A percentile compares a stretch with the other conserved stretches of the same genome.
These are phyloP conservation scores for Ectropis crepuscularia DNA, from an alignment of 2,888 invertebrate species.

Conservation along the genomic window DNA sequence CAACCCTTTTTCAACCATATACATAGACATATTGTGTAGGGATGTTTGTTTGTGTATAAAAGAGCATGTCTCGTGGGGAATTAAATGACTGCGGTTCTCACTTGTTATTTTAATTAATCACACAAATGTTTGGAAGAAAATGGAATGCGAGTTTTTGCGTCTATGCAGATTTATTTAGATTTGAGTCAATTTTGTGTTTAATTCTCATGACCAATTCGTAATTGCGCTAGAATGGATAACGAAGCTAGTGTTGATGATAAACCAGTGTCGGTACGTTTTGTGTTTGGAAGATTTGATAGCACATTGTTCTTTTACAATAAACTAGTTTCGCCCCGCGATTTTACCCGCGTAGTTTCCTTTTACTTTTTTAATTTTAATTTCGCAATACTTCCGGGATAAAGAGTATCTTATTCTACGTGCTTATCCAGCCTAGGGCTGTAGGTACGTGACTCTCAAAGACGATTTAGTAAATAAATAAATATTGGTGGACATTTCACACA, in stretches of 20 bases:
- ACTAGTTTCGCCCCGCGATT: no score
- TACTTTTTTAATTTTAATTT: no score
- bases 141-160: neutral
- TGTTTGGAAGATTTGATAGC: neutral
- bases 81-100: slow-evolving; percentile 17
- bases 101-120: slow-evolving; percentile 23
- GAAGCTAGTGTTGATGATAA: slow-evolving; percentile 6
- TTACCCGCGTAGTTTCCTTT: no score
- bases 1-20: slow-evolving; percentile 33
- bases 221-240: slow-evolving; percentile 7
- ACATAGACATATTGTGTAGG: neutral
- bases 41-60: slow-evolving; percentile 21
- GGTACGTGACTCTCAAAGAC: no score
- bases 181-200: slow-evolving; percentile 3
- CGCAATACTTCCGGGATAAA: no score
- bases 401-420: no score
- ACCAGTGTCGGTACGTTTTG: slow-evolving; percentile 2
- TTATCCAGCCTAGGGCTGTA: no score
- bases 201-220: slow-evolving; percentile 12
- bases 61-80: slow-evolving; percentile 21
- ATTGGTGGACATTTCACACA: no score
- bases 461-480: no score
- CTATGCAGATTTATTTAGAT: slow-evolving; percentile 1
- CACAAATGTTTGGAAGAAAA: neutral
- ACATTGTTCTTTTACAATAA: no score